These are phyloP conservation scores for Alouatta palliata DNA, from an alignment of 2,113 vertebrate species.

Conservation along the genomic window DNA sequence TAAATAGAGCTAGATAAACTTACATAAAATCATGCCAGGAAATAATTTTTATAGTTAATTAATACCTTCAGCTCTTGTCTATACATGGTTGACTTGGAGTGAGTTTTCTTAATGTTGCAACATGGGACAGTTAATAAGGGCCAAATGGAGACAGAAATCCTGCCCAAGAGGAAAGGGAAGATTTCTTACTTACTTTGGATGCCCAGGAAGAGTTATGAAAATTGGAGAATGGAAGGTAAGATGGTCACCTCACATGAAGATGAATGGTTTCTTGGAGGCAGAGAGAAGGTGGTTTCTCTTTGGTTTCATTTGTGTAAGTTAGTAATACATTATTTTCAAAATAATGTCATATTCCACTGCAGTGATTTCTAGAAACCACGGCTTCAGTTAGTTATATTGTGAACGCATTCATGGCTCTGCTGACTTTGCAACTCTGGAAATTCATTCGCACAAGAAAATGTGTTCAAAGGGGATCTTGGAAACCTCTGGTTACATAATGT, in stretches of 20 bases:
- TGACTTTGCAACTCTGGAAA: neutral
- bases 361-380: neutral
- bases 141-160: conserved; percentile 37
- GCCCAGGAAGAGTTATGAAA: neutral
- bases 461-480: neutral
- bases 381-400: conserved; percentile 4
- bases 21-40: neutral
- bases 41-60: conserved; percentile 3
- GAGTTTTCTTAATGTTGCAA: neutral
- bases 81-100: neutral
- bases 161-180: neutral
- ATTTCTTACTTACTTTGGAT: neutral
- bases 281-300: neutral
- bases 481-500: neutral
- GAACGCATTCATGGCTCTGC: neutral
- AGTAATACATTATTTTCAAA: conserved; percentile 11
- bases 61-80: conserved; percentile 30
- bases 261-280: neutral
- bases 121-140: neutral
- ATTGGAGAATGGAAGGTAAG: neutral
- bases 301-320: neutral
- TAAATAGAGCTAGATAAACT: neutral
- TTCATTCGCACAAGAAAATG: neutral
- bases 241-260: neutral
- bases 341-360: neutral